Evolutionary conservation across 2,797 vertebrate genomes (phyloP).

Genomic region (Staurois parvus): DNA sequence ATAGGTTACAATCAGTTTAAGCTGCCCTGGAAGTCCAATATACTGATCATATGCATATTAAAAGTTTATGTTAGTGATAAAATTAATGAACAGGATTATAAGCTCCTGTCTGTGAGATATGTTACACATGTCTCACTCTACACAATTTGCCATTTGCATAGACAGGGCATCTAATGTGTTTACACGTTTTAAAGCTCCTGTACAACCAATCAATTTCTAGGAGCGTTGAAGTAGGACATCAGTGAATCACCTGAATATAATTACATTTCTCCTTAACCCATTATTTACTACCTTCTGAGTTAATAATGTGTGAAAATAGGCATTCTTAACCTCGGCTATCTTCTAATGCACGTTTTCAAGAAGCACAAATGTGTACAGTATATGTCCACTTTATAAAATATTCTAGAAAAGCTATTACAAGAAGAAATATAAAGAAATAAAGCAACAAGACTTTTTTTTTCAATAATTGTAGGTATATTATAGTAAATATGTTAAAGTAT

Average conservation of each 20-base stretch:
- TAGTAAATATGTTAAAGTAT: neutral
- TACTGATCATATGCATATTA: slow-evolving; percentile 92
- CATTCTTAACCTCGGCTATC: slow-evolving; percentile 19
- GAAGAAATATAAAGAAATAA: neutral
- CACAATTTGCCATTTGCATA: slow-evolving; percentile 65
- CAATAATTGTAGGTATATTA: neutral
- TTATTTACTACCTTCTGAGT: slow-evolving; percentile 30
- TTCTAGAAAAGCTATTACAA: neutral
- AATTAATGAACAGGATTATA: slow-evolving; percentile 97
- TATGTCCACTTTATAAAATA: no score
- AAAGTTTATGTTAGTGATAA: slow-evolving; percentile 99
- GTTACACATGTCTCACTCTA: slow-evolving; percentile 71
- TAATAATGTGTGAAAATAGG: slow-evolving; percentile 38
- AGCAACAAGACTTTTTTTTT: neutral
- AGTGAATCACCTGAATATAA: slow-evolving; percentile 53
- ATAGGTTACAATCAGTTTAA: slow-evolving; percentile 98
- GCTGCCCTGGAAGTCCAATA: slow-evolving; percentile 92
- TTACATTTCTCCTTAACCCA: slow-evolving; percentile 53
- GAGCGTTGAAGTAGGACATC: slow-evolving; percentile 46
- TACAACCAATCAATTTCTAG: slow-evolving; percentile 59
- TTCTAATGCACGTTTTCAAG: slow-evolving; percentile 32
- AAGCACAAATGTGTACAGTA: neutral
- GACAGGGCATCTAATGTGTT: slow-evolving; percentile 66
- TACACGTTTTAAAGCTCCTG: slow-evolving; percentile 61
- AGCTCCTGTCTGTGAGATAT: slow-evolving; percentile 84